These are phyloP conservation scores for Bujurquina vittata DNA, from an alignment of 2,113 vertebrate species.

Conservation along the genomic window DNA sequence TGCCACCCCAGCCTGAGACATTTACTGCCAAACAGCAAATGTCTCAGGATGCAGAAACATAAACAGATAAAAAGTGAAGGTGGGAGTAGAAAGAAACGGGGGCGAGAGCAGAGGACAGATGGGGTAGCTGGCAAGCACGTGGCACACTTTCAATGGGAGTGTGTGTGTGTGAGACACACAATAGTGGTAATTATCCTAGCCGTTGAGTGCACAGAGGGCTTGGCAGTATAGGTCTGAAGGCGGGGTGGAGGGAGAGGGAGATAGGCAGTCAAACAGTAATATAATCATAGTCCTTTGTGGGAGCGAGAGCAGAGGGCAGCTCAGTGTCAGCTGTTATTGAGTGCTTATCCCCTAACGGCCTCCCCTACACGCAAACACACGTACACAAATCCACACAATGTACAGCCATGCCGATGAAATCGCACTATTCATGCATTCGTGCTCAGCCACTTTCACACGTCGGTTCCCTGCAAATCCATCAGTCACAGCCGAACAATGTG, in stretches of 20 bases:
- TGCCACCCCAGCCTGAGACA: background rate
- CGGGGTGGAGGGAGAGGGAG: conserved; percentile 41
- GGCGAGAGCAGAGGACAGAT: conserved; percentile 61
- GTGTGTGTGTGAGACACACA: conserved; percentile 70
- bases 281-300: conserved; percentile 85
- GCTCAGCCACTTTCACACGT: conserved; percentile 60
- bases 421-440: conserved; percentile 46
- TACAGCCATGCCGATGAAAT: conserved; percentile 63
- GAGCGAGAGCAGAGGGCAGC: conserved; percentile 79
- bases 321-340: conserved; percentile 84
- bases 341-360: conserved; percentile 78
- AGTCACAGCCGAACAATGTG: conserved; percentile 60
- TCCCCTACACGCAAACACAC: conserved; percentile 55
- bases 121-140: conserved; percentile 74
- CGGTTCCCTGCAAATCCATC: conserved; percentile 55
- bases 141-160: conserved; percentile 64
- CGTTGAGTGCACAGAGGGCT: conserved; percentile 73
- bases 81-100: conserved; percentile 32
- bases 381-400: conserved; percentile 50
- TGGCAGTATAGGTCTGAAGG: conserved; percentile 72
- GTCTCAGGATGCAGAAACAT: conserved; percentile 48
- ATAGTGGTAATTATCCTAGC: conserved; percentile 84
- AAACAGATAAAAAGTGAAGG: conserved; percentile 45
- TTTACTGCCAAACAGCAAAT: conserved; percentile 32
- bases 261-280: conserved; percentile 82